Evolutionary conservation across 2,113 vertebrate species (phyloP).

Genomic region (Heptranchias perlo): DNA sequence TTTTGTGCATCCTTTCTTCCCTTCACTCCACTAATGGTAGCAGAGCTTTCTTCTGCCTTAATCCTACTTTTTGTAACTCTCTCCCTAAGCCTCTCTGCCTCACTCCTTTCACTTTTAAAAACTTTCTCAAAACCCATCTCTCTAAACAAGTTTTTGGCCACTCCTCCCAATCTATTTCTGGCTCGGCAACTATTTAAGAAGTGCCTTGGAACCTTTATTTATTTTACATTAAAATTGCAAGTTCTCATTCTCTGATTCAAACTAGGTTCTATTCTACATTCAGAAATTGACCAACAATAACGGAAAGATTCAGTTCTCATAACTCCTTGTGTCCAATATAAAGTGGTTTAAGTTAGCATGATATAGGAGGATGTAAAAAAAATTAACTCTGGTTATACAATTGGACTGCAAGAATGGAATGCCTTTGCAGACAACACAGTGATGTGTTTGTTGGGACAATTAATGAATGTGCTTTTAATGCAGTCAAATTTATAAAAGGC

Average conservation of each 20-base stretch:
- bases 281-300: not conserved
- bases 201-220: not conserved
- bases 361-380: not conserved
- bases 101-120: not conserved
- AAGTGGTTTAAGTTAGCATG: constrained; percentile 22
- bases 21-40: not conserved
- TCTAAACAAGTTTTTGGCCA: not conserved
- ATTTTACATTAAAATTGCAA: not conserved
- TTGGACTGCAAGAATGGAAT: constrained; percentile 13
- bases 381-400: constrained; percentile 10
- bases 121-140: not conserved
- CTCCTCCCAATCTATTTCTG: not conserved
- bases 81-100: not conserved
- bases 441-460: constrained; percentile 39
- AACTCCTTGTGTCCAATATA: not conserved
- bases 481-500: constrained; percentile 60
- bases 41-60: not conserved
- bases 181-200: not conserved
- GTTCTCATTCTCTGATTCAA: too few relatives aligned
- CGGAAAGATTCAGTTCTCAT: not conserved
- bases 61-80: not conserved
- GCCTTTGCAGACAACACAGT: constrained; percentile 25
- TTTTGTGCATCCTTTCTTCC: not conserved
- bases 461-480: constrained; percentile 43
- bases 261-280: not conserved